These are phyloP conservation scores for Mesopsocus fuscifrons DNA, from an alignment of 2,888 invertebrate genomes.

Conservation along the genomic window DNA sequence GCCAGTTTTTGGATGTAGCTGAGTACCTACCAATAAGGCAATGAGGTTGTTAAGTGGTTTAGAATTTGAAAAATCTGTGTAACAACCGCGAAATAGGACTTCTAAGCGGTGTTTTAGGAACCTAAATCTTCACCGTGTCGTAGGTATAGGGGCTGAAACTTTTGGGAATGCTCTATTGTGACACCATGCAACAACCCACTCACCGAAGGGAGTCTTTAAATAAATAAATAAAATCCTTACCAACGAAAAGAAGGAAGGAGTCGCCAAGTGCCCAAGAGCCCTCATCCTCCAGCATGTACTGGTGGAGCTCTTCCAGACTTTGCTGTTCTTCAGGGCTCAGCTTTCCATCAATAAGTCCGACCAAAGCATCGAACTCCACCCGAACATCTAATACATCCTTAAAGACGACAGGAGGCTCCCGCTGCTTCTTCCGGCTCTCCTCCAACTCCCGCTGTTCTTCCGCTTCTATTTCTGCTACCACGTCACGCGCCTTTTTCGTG, in stretches of 20 bases:
- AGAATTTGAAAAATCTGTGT: too few relatives aligned
- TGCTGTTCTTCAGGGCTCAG: constrained; percentile 53
- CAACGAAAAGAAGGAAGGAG: constrained; percentile 64
- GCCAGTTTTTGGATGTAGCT: too few relatives aligned
- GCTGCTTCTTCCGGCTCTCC: constrained; percentile 47
- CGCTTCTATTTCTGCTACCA: constrained; percentile 23
- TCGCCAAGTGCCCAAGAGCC: constrained; percentile 87
- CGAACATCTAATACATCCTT: constrained; percentile 47
- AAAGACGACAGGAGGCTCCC: constrained; percentile 66
- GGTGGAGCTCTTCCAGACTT: constrained; percentile 64
- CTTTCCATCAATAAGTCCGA: constrained; percentile 45
- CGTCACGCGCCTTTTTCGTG: constrained; percentile 7
- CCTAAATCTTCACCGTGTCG: too few relatives aligned
- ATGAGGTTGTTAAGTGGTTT: too few relatives aligned
- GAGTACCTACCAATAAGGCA: too few relatives aligned
- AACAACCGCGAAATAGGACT: too few relatives aligned
- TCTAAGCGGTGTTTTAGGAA: too few relatives aligned
- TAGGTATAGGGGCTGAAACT: too few relatives aligned
- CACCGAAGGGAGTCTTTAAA: too few relatives aligned
- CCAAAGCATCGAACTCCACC: constrained; percentile 53
- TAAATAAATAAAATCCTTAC: constrained; percentile 27
- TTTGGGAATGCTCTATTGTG: too few relatives aligned
- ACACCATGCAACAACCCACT: too few relatives aligned
- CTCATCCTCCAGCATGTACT: constrained; percentile 74
- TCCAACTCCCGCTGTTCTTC: constrained; percentile 43